These are phyloP conservation scores for Cyclophora albipunctata DNA, from an alignment of 2,888 invertebrate species.

Conservation along the genomic window DNA sequence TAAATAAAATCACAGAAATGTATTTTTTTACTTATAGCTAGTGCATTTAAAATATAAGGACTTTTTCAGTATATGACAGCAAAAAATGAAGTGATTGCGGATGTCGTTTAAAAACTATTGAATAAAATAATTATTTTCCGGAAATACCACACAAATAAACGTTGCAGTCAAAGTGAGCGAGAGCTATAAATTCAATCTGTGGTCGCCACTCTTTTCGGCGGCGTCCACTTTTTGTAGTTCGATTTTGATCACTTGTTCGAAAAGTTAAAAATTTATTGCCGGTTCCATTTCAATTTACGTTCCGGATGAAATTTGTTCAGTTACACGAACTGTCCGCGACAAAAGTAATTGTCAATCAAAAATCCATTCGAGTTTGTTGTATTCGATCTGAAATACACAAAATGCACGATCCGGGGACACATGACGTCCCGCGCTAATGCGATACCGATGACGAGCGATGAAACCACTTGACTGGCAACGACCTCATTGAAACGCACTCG, in stretches of 20 bases:
- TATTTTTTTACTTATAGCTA: too few species aligned
- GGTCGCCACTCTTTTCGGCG: constrained; percentile 54
- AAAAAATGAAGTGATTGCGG: too few species aligned
- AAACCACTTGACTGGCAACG: constrained; percentile 48
- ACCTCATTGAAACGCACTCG: constrained; percentile 42
- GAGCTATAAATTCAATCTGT: constrained; percentile 64
- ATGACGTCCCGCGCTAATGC: constrained; percentile 16
- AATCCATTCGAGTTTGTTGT: constrained; percentile 18
- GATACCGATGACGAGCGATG: constrained; percentile 15
- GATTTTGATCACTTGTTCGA: constrained; percentile 65
- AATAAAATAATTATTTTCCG: constrained; percentile 25
- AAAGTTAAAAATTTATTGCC: constrained; percentile 68
- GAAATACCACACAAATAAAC: constrained; percentile 42
- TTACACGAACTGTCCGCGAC: constrained; percentile 22
- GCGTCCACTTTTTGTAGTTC: constrained; percentile 61
- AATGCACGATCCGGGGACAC: neutral
- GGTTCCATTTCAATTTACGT: constrained; percentile 56
- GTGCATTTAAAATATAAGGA: too few species aligned
- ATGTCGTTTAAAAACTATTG: neutral
- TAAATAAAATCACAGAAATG: too few species aligned
- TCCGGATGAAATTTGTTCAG: constrained; percentile 37
- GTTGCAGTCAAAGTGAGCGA: constrained; percentile 45
- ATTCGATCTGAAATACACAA: neutral
- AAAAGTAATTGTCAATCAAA: constrained; percentile 42
- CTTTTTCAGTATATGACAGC: too few species aligned